Evolutionary conservation across 2,797 vertebrate species (phyloP).

Genomic region (Heterohyrax brucei): DNA sequence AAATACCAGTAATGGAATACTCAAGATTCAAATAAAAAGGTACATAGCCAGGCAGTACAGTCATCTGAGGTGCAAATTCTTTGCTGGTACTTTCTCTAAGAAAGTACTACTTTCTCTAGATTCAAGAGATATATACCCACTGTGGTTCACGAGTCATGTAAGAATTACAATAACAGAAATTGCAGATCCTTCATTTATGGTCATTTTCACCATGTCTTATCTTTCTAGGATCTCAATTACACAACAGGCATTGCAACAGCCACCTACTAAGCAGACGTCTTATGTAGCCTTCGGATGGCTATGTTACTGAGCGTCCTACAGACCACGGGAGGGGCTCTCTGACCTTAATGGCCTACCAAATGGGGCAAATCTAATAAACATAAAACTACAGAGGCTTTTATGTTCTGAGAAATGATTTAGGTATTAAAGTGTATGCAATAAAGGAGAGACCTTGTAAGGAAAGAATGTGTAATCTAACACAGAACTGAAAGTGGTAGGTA

Average conservation of each 20-base stretch:
- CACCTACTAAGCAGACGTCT: neutral
- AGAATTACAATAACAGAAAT: neutral
- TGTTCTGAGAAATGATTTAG: neutral
- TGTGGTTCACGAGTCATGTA: neutral
- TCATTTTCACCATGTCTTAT: neutral
- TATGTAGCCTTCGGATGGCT: neutral
- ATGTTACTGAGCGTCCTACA: neutral
- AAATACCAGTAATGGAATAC: neutral
- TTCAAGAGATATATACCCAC: neutral
- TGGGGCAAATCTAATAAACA: neutral
- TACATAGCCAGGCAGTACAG: neutral
- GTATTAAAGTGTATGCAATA: neutral
- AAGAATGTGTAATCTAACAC: neutral
- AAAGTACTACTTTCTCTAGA: neutral
- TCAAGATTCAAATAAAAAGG: conserved; percentile 29
- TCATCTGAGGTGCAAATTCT: neutral
- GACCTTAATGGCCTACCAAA: neutral
- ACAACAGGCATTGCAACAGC: neutral
- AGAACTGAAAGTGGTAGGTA: neutral
- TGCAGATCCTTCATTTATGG: neutral
- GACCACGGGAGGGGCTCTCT: neutral
- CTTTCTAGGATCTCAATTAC: neutral
- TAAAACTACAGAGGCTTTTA: neutral
- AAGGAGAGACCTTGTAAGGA: neutral
- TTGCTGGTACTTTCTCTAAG: neutral